A percentile compares a stretch with the other conserved stretches of the same genome.
Evolutionary conservation across 2,797 vertebrate species (phyloP).

Genomic region (Nannoperca obscura): DNA sequence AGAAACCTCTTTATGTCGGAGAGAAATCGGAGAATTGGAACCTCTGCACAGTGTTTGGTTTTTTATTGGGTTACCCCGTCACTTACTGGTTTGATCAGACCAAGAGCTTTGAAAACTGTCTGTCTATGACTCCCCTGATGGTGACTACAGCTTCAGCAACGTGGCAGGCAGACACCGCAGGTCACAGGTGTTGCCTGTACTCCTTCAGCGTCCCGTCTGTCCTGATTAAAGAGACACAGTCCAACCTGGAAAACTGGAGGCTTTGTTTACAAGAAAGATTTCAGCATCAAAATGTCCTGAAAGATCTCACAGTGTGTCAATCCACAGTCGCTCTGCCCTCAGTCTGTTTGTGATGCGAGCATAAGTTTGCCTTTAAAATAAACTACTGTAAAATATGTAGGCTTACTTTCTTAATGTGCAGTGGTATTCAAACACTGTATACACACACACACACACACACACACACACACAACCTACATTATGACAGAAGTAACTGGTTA

Average conservation of each 20-base stretch:
- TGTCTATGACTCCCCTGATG: conserved; percentile 89
- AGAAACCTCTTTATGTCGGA: conserved; percentile 58
- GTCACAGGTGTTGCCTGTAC: conserved; percentile 83
- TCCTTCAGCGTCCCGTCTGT: conserved; percentile 93
- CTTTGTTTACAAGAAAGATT: conserved; percentile 82
- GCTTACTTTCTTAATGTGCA: neutral
- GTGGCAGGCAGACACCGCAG: conserved; percentile 73
- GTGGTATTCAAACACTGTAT: conserved; percentile 3
- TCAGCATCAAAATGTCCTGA: conserved; percentile 85
- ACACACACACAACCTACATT: neutral
- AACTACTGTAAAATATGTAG: conserved; percentile 18
- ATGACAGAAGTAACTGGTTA: neutral
- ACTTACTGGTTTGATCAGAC: conserved; percentile 88
- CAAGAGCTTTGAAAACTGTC: conserved; percentile 87
- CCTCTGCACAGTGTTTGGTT: conserved; percentile 91
- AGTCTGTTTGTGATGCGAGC: conserved; percentile 83
- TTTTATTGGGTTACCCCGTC: conserved; percentile 91
- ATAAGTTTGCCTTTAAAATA: conserved; percentile 33
- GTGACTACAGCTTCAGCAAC: conserved; percentile 84
- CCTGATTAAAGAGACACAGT: conserved; percentile 76
- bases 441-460: neutral
- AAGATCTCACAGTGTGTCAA: conserved; percentile 85
- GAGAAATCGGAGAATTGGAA: conserved; percentile 85
- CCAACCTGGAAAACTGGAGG: conserved; percentile 83
- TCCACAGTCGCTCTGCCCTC: conserved; percentile 86